phyloP scores from a whole-genome alignment of 2,797 vertebrate species.

The Hirundo rustica region DNA sequence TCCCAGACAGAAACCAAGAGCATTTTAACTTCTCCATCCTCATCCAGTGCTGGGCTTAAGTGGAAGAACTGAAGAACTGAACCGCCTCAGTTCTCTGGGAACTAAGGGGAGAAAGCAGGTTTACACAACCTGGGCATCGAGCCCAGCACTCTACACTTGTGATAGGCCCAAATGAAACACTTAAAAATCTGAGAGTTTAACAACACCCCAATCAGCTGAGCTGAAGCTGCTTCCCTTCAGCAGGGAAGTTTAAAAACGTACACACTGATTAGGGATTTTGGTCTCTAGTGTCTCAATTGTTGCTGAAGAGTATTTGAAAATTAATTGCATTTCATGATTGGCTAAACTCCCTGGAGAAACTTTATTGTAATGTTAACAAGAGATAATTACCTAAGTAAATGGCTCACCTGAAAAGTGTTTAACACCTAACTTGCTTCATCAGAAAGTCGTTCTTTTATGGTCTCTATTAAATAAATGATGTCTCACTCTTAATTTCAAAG shows the following conservation, averaged over 20 bases:
- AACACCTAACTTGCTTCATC: slow-evolving; percentile 53
- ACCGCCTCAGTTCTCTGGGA: background rate
- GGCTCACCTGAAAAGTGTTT: slow-evolving; percentile 65
- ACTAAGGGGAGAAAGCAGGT: background rate
- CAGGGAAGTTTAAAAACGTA: background rate
- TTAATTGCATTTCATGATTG: slow-evolving; percentile 67
- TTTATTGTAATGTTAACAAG: slow-evolving; percentile 60
- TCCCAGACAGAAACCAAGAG: background rate
- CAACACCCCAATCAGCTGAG: background rate
- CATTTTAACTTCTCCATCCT: background rate
- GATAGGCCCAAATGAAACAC: background rate
- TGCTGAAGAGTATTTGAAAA: slow-evolving; percentile 61
- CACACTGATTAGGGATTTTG: background rate
- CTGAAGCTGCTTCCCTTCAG: background rate
- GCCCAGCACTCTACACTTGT: background rate
- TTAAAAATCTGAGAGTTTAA: background rate
- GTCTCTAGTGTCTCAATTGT: slow-evolving; percentile 41
- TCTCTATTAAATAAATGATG: slow-evolving; percentile 47
- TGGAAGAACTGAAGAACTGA: background rate
- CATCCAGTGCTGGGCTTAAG: background rate
- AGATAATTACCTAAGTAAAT: slow-evolving; percentile 64
- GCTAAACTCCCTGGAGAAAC: slow-evolving; percentile 62
- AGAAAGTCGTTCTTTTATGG: slow-evolving; percentile 37
- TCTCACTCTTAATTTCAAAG: slow-evolving; percentile 30
- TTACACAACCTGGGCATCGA: background rate